Percentiles rank a stretch among this genome's conserved stretches.
Conservation (phyloP, 2,797 vertebrate species). For the Sandelia bainsii region DNA sequence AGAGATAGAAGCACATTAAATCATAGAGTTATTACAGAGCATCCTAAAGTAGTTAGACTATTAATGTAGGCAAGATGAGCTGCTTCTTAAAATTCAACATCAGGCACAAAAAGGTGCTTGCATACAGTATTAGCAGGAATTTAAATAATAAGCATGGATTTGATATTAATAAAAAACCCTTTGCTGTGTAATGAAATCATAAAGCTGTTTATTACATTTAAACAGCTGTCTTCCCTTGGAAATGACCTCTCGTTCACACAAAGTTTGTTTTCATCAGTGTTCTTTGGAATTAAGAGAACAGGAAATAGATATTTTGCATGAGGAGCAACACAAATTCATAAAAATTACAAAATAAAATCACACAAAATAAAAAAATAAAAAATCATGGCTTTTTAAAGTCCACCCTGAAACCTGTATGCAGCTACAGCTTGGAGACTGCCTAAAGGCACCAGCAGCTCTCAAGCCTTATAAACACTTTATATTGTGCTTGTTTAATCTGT, state of each 20-base stretch:
- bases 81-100: neutral
- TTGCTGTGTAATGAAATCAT: neutral
- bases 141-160: neutral
- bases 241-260: neutral
- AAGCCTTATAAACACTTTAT: too few relatives aligned
- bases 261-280: neutral
- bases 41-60: neutral
- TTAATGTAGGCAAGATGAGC: neutral
- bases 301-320: neutral
- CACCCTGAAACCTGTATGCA: too few relatives aligned
- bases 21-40: neutral
- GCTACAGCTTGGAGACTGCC: too few relatives aligned
- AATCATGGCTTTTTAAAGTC: too few relatives aligned
- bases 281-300: neutral
- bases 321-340: neutral
- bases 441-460: too few relatives aligned
- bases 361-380: neutral
- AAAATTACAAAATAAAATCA: neutral
- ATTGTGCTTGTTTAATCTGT: too few relatives aligned
- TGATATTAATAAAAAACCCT: neutral
- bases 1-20: slow-evolving; percentile 2
- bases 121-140: neutral
- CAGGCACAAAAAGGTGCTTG: neutral
- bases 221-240: neutral
- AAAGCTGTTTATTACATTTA: neutral